These are phyloP conservation scores for Ctenicera cuprea DNA, from an alignment of 2,888 invertebrate genomes.

Conservation along the genomic window DNA sequence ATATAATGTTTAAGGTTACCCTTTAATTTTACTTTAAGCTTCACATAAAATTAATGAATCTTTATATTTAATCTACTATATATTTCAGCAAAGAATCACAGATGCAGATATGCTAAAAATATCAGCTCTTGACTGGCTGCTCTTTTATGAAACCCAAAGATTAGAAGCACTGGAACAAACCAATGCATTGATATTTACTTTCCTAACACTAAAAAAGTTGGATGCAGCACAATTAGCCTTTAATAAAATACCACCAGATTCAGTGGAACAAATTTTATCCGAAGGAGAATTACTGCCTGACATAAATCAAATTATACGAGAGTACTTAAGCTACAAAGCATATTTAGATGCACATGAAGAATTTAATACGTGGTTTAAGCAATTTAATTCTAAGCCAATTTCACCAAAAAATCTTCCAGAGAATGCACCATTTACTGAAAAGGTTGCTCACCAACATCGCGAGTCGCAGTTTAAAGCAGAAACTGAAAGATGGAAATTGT, in stretches of 20 bases:
- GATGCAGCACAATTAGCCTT: conserved; percentile 88
- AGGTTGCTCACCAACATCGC: conserved; percentile 91
- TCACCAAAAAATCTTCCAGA: conserved; percentile 77
- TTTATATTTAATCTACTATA: too few relatives aligned
- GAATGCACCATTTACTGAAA: conserved; percentile 87
- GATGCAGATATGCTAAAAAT: conserved; percentile 84
- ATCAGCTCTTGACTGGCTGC: conserved; percentile 90
- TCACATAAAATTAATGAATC: too few relatives aligned
- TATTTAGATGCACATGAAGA: conserved; percentile 92
- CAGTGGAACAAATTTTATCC: conserved; percentile 76
- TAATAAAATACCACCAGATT: conserved; percentile 81
- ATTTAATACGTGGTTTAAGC: conserved; percentile 92
- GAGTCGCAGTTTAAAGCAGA: conserved; percentile 87
- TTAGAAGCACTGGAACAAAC: conserved; percentile 89
- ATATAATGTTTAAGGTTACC: too few relatives aligned
- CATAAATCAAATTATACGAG: conserved; percentile 78
- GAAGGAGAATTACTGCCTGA: conserved; percentile 73
- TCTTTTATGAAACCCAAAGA: conserved; percentile 85
- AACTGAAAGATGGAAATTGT: conserved; percentile 83
- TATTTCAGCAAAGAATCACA: conserved; percentile 72
- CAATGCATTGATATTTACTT: conserved; percentile 91
- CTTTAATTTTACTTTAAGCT: too few relatives aligned
- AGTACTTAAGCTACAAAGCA: conserved; percentile 91
- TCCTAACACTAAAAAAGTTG: conserved; percentile 87
- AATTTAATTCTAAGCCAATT: conserved; percentile 86